Percentiles rank a stretch among this genome's conserved stretches.
Conservation (phyloP, 1,140 invertebrate genomes). For the Procambarus clarkii region DNA sequence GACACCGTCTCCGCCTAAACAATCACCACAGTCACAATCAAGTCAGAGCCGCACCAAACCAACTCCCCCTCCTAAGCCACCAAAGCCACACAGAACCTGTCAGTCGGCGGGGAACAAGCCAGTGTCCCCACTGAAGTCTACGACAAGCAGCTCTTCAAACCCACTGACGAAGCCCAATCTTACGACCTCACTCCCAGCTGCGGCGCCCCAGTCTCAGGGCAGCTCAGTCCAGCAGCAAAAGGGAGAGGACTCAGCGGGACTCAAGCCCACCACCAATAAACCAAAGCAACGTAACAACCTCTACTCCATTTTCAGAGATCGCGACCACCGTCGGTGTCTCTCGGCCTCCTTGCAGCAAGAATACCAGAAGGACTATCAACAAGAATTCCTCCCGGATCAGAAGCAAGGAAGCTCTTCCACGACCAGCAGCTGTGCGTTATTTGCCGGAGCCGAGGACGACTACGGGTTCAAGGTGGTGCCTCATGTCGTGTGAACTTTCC, state of each 20-base stretch:
- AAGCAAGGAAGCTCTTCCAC: background rate
- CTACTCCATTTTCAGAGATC: conserved; percentile 62
- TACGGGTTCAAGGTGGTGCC: conserved; percentile 64
- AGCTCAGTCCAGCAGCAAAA: background rate
- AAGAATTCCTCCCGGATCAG: conserved; percentile 24
- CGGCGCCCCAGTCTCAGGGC: background rate
- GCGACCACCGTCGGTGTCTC: conserved; percentile 60
- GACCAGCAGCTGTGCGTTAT: conserved; percentile 23
- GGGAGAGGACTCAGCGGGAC: background rate
- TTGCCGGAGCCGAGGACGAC: conserved; percentile 53
- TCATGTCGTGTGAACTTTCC: conserved; percentile 44
- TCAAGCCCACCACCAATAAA: conserved; percentile 57
- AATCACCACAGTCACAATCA: background rate
- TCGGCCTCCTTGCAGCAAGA: conserved; percentile 61
- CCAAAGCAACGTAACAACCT: conserved; percentile 62
- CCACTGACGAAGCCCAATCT: background rate
- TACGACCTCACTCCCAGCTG: background rate
- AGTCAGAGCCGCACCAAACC: conserved; percentile 32
- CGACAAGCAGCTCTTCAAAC: background rate
- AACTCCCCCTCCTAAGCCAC: conserved; percentile 52
- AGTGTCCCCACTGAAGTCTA: background rate
- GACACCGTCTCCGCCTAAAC: conserved; percentile 20
- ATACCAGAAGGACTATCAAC: conserved; percentile 44
- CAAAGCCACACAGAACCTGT: conserved; percentile 28
- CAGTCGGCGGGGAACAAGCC: background rate